Evolutionary conservation across 2,113 vertebrate species (phyloP).

Genomic region (Salvelinus sp.): DNA sequence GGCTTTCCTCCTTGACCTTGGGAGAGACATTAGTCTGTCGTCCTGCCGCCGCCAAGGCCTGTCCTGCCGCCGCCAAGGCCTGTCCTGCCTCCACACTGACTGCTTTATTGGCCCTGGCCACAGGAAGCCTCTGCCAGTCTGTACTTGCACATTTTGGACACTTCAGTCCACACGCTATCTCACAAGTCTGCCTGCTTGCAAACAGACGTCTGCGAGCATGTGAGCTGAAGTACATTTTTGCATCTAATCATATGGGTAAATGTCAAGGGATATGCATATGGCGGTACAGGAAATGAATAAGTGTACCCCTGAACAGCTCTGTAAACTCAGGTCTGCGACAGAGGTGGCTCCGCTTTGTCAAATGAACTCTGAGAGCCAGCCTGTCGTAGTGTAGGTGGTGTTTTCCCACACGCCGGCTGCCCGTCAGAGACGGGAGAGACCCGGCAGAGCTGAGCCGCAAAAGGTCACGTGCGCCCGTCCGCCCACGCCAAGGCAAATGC

Average conservation of each 20-base stretch:
- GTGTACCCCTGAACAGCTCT: too few relatives aligned
- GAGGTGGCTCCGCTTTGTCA: not conserved
- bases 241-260: too few relatives aligned
- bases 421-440: constrained; percentile 24
- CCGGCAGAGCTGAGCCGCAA: constrained; percentile 38
- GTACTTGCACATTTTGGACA: not conserved
- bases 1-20: not conserved
- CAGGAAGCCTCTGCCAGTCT: not conserved
- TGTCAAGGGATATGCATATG: too few relatives aligned
- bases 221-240: too few relatives aligned
- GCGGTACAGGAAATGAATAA: too few relatives aligned
- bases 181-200: too few relatives aligned
- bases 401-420: constrained; percentile 50
- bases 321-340: too few relatives aligned
- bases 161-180: too few relatives aligned
- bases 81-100: not conserved
- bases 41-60: too few relatives aligned
- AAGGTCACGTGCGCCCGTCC: constrained; percentile 29
- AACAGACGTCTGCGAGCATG: too few relatives aligned
- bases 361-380: constrained; percentile 31
- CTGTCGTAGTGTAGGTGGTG: constrained; percentile 38
- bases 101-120: constrained; percentile 7
- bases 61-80: too few relatives aligned
- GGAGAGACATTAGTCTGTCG: too few relatives aligned
- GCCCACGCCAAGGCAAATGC: constrained; percentile 20